Evolutionary conservation across 2,113 vertebrate genomes (phyloP).

Genomic region (Panthera tigris): DNA sequence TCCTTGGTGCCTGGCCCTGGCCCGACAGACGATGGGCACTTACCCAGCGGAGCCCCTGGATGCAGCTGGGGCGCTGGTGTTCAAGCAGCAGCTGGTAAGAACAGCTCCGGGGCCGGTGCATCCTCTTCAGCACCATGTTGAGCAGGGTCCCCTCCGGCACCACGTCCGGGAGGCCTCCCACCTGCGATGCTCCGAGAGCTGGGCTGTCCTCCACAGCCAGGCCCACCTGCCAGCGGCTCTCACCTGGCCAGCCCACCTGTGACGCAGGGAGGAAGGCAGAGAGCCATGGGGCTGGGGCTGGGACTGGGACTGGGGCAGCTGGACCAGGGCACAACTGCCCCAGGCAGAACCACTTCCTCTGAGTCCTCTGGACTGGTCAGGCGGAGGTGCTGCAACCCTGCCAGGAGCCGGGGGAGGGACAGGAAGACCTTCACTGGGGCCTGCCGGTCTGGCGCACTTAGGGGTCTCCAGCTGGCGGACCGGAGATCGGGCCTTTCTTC

Average conservation of each 20-base stretch:
- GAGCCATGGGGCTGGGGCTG: conserved; percentile 40
- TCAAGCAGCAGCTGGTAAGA: conserved; percentile 91
- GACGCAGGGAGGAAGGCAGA: not conserved
- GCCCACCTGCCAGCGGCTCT: conserved; percentile 71
- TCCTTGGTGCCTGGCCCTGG: not conserved
- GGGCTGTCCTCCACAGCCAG: conserved; percentile 28
- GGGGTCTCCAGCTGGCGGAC: conserved; percentile 50
- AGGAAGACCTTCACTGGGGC: conserved; percentile 65
- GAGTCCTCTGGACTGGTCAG: conserved; percentile 48
- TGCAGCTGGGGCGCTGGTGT: conserved; percentile 81
- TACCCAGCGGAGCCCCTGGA: conserved; percentile 95
- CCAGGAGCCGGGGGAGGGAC: conserved; percentile 68
- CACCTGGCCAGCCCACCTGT: conserved; percentile 77
- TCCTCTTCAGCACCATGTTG: conserved; percentile 83
- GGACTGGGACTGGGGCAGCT: not conserved
- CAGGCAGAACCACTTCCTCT: conserved; percentile 51
- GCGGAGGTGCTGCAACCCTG: conserved; percentile 59
- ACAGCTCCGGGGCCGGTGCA: conserved; percentile 93
- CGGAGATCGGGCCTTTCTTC: not conserved
- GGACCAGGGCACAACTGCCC: not conserved
- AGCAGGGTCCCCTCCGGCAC: conserved; percentile 45
- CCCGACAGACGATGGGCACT: conserved; percentile 15
- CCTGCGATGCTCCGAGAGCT: not conserved
- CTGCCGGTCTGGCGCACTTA: conserved; percentile 34
- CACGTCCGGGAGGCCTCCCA: conserved; percentile 43